Percentiles rank a stretch among this genome's conserved stretches.
phyloP scores from a whole-genome alignment of 2,113 vertebrate species.

The Ascaphus truei region DNA sequence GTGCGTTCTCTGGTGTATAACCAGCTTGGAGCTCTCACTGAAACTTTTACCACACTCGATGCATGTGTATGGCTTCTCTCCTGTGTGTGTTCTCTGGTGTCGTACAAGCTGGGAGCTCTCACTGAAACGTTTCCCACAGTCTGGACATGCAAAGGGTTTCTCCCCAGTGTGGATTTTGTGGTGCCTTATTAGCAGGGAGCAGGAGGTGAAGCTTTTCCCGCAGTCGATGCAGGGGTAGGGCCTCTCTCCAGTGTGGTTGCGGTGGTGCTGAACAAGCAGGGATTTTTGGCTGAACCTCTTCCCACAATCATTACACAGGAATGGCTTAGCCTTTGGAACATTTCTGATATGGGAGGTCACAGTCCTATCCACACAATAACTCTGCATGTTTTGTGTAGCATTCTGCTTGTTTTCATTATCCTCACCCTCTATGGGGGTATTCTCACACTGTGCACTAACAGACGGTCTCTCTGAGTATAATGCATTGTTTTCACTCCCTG shows the following conservation, averaged over 20 bases:
- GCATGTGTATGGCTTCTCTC: constrained; percentile 18
- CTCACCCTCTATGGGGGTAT: no score
- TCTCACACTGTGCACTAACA: no score
- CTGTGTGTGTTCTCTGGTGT: constrained; percentile 21
- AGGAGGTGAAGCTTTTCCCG: constrained; percentile 12
- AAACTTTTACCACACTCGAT: constrained; percentile 26
- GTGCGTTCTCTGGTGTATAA: constrained; percentile 28
- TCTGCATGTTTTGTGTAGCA: background rate
- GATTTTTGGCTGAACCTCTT: constrained; percentile 22
- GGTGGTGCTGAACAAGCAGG: constrained; percentile 22
- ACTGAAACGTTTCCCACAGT: constrained; percentile 30
- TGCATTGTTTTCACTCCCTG: no score
- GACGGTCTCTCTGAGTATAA: no score
- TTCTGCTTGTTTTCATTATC: background rate
- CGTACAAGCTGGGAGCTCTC: constrained; percentile 6
- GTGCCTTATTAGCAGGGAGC: constrained; percentile 18
- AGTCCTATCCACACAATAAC: background rate
- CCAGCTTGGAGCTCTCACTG: constrained; percentile 27
- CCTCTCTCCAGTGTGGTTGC: constrained; percentile 26
- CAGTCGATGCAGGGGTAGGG: constrained; percentile 25
- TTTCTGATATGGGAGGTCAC: background rate
- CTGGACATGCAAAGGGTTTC: constrained; percentile 19
- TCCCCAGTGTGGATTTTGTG: constrained; percentile 31
- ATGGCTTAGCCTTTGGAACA: background rate
- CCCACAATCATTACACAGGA: constrained; percentile 1